Evolutionary conservation across 2,113 vertebrate genomes (phyloP).

Genomic region (Neodontobutis hainanensis): DNA sequence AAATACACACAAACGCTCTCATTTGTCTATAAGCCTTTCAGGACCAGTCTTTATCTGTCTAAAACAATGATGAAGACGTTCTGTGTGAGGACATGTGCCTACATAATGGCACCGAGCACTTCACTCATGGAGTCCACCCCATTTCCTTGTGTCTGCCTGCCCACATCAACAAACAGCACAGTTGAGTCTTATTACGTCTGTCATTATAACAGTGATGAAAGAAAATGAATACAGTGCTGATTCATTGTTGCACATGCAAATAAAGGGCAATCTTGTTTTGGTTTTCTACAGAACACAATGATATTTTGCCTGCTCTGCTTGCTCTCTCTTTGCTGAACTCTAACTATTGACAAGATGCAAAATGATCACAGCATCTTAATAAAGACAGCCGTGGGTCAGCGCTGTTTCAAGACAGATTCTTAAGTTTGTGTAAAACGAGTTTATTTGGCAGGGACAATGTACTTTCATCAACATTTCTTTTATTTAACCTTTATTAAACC

Average conservation of each 20-base stretch:
- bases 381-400: slow-evolving; percentile 21
- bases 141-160: background rate
- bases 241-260: too few species aligned
- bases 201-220: too few species aligned
- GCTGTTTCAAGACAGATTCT: slow-evolving; percentile 34
- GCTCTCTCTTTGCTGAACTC: slow-evolving; percentile 21
- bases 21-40: slow-evolving; percentile 7
- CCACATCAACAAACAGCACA: background rate
- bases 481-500: too few species aligned
- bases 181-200: too few species aligned
- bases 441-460: too few species aligned
- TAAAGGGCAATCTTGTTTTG: background rate
- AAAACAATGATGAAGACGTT: slow-evolving; percentile 47
- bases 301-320: background rate
- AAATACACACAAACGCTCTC: slow-evolving; percentile 16
- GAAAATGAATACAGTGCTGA: too few species aligned
- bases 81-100: slow-evolving; percentile 48
- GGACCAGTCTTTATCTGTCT: slow-evolving; percentile 12
- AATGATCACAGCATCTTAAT: slow-evolving; percentile 36
- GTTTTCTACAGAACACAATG: background rate
- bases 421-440: background rate
- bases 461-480: too few species aligned
- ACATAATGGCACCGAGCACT: slow-evolving; percentile 52
- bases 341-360: slow-evolving; percentile 25
- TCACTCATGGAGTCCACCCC: slow-evolving; percentile 51